phyloP scores from a whole-genome alignment of 2,113 vertebrate genomes.

The Saccopteryx leptura region DNA sequence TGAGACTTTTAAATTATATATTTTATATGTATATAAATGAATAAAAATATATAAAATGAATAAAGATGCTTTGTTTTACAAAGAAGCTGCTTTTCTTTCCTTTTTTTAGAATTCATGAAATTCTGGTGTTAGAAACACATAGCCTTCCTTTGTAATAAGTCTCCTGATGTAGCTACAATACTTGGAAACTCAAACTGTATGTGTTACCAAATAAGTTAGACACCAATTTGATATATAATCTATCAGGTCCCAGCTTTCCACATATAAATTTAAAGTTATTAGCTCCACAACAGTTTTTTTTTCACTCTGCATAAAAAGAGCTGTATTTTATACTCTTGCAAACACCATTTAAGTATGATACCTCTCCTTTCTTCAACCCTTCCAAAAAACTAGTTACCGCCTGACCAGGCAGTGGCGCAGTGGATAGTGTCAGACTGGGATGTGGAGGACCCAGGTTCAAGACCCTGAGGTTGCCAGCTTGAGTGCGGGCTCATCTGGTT shows the following conservation, averaged over 20 bases:
- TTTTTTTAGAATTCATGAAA: conserved; percentile 40
- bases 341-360: conserved; percentile 32
- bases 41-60: background rate
- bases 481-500: no score
- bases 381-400: conserved; percentile 57
- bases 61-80: background rate
- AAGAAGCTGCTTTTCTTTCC: background rate
- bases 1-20: background rate
- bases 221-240: conserved; percentile 25
- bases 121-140: conserved; percentile 3
- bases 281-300: conserved; percentile 3
- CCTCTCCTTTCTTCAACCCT: conserved; percentile 17
- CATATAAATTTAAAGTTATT: conserved; percentile 49
- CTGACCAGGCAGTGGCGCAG: no score
- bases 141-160: background rate
- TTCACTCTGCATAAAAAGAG: conserved; percentile 56
- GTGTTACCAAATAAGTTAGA: conserved; percentile 41
- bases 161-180: background rate
- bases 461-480: no score
- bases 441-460: no score
- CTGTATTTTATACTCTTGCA: conserved; percentile 40
- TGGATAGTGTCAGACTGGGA: no score
- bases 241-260: conserved; percentile 58
- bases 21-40: background rate
- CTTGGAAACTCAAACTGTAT: conserved; percentile 36